Conservation (phyloP, 30 jellyfish, hydroid and myxozoan species). For the Pseudorhiza aurosa region DNA sequence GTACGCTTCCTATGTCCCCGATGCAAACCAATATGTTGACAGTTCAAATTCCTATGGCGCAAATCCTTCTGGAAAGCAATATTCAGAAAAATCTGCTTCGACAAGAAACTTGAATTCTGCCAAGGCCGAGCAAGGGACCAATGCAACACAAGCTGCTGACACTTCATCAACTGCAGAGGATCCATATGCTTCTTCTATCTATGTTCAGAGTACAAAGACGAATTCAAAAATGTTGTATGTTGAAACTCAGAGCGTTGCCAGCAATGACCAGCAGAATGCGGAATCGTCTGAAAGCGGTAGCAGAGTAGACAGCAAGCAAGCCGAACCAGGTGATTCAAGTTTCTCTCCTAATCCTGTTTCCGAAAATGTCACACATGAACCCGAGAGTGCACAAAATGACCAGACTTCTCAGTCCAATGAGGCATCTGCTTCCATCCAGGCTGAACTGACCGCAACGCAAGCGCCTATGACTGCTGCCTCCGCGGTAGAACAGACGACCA, state of each 20-base stretch:
- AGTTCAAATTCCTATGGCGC: not conserved
- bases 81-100: conserved; percentile 15
- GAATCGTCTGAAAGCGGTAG: not conserved
- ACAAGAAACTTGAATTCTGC: conserved; percentile 32
- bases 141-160: not conserved
- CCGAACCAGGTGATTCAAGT: not conserved
- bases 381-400: not conserved
- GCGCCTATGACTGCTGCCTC: conserved; percentile 2
- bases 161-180: not conserved
- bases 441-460: not conserved
- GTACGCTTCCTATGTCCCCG: not conserved
- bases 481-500: not conserved
- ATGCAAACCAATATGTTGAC: not conserved
- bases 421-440: not conserved
- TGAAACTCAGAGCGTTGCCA: conserved; percentile 18
- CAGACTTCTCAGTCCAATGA: not conserved
- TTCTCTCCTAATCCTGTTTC: not conserved
- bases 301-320: not conserved
- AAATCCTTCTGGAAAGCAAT: not conserved
- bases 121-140: not conserved
- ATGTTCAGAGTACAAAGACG: conserved; percentile 15
- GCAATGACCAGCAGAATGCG: not conserved
- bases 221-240: conserved; percentile 20
- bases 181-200: not conserved
- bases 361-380: not conserved